These are phyloP conservation scores for Alitta virens DNA, from an alignment of 2,888 invertebrate genomes.

Conservation along the genomic window DNA sequence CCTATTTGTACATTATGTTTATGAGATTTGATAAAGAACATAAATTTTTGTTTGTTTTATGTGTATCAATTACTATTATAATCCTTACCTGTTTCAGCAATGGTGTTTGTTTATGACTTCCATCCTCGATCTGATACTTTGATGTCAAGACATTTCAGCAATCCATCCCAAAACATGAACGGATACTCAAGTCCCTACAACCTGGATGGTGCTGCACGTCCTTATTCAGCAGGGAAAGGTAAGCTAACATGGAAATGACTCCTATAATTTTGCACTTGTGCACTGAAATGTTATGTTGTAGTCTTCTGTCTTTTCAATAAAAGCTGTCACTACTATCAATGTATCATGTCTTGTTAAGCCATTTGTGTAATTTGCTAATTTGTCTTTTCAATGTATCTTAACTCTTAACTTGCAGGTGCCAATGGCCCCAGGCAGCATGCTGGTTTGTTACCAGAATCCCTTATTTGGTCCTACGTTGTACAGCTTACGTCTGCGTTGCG, in stretches of 20 bases:
- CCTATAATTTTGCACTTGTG: no score
- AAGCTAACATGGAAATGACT: neutral
- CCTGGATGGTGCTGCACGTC: conserved; percentile 38
- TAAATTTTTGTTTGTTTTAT: no score
- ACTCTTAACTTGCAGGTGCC: neutral
- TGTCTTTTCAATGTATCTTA: no score
- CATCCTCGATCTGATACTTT: conserved; percentile 88
- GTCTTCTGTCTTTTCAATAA: no score
- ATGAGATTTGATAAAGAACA: no score
- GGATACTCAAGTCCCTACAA: conserved; percentile 45
- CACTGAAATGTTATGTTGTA: no score
- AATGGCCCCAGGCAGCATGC: conserved; percentile 63
- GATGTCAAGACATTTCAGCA: conserved; percentile 75
- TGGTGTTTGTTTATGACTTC: conserved; percentile 95
- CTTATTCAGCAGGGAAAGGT: conserved; percentile 38
- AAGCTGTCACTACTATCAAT: no score
- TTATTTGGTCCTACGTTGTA: conserved; percentile 93
- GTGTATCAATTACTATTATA: no score
- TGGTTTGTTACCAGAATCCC: conserved; percentile 78
- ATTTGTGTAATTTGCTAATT: no score
- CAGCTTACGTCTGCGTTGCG: conserved; percentile 91
- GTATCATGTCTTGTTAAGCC: no score
- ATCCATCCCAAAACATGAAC: conserved; percentile 36
- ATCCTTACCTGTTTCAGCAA: no score
- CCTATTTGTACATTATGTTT: no score